Percentiles rank a stretch among this genome's conserved stretches.
These are phyloP conservation scores for Mellivora capensis DNA, from an alignment of 2,113 vertebrate species.

Conservation along the genomic window DNA sequence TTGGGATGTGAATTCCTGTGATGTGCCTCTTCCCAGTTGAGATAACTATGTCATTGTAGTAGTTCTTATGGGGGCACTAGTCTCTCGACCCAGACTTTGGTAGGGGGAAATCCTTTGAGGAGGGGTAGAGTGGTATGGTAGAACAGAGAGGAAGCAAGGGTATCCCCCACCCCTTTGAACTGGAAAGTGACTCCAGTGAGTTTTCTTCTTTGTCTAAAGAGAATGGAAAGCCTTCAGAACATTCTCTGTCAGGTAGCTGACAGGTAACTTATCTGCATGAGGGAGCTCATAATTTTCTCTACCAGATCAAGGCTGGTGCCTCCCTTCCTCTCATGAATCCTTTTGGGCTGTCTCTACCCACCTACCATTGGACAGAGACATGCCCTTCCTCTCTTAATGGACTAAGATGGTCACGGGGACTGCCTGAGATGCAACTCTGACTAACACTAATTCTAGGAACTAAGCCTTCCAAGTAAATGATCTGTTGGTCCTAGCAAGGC, in stretches of 20 bases:
- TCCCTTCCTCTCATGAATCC: neutral
- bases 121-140: neutral
- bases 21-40: neutral
- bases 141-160: neutral
- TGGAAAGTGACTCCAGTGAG: neutral
- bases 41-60: neutral
- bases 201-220: neutral
- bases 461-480: conserved; percentile 77
- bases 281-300: neutral
- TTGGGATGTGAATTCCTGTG: neutral
- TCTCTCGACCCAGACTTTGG: neutral
- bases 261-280: neutral
- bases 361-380: neutral
- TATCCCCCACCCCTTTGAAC: neutral
- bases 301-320: neutral
- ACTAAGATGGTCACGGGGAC: neutral
- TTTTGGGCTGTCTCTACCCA: neutral
- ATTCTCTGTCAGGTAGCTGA: neutral
- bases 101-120: neutral
- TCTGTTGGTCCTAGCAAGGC: conserved; percentile 74
- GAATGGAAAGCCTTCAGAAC: neutral
- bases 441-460: conserved; percentile 81
- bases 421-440: conserved; percentile 57
- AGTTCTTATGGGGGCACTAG: neutral
- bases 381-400: neutral